These are phyloP conservation scores for Ochropleura plecta DNA, from an alignment of 2,888 invertebrate species.

Conservation along the genomic window DNA sequence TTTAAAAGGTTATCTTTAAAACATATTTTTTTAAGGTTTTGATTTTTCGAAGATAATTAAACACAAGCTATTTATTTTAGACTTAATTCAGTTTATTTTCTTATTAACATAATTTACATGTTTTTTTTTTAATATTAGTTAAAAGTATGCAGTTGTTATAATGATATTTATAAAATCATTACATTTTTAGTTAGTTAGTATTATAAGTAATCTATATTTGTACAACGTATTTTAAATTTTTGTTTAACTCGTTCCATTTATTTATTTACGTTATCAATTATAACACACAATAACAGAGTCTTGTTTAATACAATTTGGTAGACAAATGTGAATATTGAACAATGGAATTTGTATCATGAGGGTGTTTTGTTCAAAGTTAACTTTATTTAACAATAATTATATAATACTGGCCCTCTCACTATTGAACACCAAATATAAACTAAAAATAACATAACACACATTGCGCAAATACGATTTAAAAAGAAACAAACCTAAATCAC, in stretches of 20 bases:
- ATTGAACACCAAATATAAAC: neutral
- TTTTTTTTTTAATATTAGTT: constrained; percentile 1
- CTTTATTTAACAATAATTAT: neutral
- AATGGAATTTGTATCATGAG: neutral
- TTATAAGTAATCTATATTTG: constrained; percentile 13
- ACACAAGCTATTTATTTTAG: neutral
- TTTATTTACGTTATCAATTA: neutral
- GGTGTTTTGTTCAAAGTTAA: neutral
- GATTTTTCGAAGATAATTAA: constrained; percentile 10
- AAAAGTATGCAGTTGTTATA: constrained; percentile 16
- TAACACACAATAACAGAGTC: neutral
- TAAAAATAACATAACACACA: neutral
- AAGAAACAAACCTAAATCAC: neutral
- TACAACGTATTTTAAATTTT: constrained; percentile 14
- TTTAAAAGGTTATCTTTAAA: neutral
- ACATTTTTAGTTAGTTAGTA: neutral
- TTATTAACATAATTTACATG: constrained; percentile 23
- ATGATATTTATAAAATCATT: constrained; percentile 30
- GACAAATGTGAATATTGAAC: neutral
- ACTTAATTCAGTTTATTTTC: constrained; percentile 33
- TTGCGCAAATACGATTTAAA: neutral
- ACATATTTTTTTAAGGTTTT: neutral
- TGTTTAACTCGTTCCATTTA: neutral
- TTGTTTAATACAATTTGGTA: neutral
- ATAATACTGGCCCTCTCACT: neutral